Evolutionary conservation across 2,113 vertebrate genomes (phyloP).

Genomic region (Cromileptes altivelis): DNA sequence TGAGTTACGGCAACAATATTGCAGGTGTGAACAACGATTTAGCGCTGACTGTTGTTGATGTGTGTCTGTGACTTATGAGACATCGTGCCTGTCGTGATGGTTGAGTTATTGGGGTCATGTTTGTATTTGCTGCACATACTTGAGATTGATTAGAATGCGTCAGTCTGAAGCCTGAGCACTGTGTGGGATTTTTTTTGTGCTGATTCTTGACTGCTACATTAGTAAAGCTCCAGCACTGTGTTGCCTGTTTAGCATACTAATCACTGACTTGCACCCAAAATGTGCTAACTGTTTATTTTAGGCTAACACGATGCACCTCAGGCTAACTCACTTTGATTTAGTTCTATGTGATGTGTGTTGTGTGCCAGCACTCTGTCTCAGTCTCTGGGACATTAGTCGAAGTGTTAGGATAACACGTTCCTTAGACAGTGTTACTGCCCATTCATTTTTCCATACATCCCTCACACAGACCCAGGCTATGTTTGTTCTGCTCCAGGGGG

Average conservation of each 20-base stretch:
- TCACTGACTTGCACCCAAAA: neutral
- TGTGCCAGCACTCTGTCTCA: neutral
- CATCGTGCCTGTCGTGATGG: conserved; percentile 32
- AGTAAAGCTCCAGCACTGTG: neutral
- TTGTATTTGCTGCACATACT: conserved; percentile 30
- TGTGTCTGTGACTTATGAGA: conserved; percentile 57
- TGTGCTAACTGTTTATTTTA: conserved; percentile 18
- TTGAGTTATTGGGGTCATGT: conserved; percentile 58
- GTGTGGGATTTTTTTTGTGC: conserved; percentile 7
- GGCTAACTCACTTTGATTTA: conserved; percentile 3
- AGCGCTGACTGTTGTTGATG: conserved; percentile 16
- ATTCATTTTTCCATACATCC: conserved; percentile 24
- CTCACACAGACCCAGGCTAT: neutral
- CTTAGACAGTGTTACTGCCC: conserved; percentile 3
- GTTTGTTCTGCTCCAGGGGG: conserved; percentile 24
- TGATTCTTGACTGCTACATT: conserved; percentile 15
- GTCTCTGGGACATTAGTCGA: conserved; percentile 32
- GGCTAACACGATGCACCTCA: neutral
- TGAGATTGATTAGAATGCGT: conserved; percentile 38
- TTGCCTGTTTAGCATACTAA: neutral
- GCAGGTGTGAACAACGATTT: conserved; percentile 48
- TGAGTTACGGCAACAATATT: conserved; percentile 51
- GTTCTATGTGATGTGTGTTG: neutral
- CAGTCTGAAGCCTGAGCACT: neutral
- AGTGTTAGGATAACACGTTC: conserved; percentile 26